A percentile compares a stretch with the other conserved stretches of the same genome.
These are phyloP conservation scores for Belonocnema kinseyi DNA, from an alignment of 1,140 invertebrate genomes.

Conservation along the genomic window DNA sequence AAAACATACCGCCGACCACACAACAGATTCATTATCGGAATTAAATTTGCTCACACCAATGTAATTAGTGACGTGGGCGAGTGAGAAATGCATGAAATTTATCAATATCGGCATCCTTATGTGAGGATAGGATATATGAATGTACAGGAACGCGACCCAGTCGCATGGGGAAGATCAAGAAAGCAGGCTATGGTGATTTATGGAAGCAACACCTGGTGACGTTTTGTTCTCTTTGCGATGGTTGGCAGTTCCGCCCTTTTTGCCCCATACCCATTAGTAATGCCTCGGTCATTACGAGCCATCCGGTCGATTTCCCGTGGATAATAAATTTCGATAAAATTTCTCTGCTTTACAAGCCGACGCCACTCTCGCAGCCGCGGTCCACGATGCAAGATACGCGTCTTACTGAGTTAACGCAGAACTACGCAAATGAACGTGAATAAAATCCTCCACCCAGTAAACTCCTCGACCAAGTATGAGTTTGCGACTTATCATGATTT, in stretches of 20 bases:
- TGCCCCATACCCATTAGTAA: constrained; percentile 62
- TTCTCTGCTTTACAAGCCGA: constrained; percentile 49
- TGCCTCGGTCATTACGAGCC: constrained; percentile 67
- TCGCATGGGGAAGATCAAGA: constrained; percentile 38
- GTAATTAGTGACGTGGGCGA: constrained; percentile 15
- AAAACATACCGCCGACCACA: background rate
- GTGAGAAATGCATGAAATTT: constrained; percentile 36
- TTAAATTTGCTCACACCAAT: background rate
- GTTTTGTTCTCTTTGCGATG: constrained; percentile 66
- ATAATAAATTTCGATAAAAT: constrained; percentile 70
- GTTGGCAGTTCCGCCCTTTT: constrained; percentile 64
- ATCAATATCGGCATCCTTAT: constrained; percentile 32
- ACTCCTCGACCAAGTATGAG: no score
- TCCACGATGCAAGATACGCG: background rate
- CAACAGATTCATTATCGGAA: constrained; percentile 10
- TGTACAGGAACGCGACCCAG: background rate
- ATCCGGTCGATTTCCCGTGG: constrained; percentile 64
- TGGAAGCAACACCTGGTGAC: constrained; percentile 67
- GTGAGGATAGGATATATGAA: background rate
- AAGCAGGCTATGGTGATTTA: constrained; percentile 63
- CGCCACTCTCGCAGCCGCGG: constrained; percentile 38
- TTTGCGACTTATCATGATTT: no score
- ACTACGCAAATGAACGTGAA: background rate
- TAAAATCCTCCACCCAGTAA: background rate
- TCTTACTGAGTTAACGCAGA: background rate